phyloP scores from a whole-genome alignment of 2,797 vertebrate genomes.

The Poecile montanus region DNA sequence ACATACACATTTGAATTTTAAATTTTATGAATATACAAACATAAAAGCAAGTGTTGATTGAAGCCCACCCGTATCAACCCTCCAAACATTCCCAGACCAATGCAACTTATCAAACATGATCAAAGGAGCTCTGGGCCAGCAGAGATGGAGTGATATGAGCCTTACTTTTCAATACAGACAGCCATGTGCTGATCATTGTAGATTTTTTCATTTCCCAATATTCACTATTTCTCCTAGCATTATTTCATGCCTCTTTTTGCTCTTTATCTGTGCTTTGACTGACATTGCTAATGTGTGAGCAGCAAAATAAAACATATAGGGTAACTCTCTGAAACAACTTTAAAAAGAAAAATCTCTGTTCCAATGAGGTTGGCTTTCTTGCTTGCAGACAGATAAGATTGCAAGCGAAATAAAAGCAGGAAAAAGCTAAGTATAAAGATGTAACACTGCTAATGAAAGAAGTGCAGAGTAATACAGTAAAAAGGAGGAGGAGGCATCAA shows the following conservation, averaged over 20 bases:
- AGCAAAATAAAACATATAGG: background rate
- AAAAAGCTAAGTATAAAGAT: background rate
- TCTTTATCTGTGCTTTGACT: background rate
- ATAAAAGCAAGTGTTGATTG: background rate
- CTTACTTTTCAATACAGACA: background rate
- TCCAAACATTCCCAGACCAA: background rate
- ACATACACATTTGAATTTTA: background rate
- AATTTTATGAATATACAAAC: background rate
- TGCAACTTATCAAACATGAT: background rate
- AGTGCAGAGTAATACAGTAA: background rate
- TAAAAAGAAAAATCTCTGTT: background rate
- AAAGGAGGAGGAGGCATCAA: background rate
- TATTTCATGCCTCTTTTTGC: background rate
- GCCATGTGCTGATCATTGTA: background rate
- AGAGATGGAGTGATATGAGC: background rate
- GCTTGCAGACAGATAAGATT: background rate
- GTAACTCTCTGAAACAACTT: background rate
- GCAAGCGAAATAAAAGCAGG: background rate
- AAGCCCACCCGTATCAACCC: background rate
- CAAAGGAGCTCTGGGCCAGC: background rate
- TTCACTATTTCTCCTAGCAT: background rate
- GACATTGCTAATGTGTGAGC: background rate
- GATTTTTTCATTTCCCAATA: background rate
- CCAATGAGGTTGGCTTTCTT: background rate
- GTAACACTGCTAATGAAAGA: background rate